Evolutionary conservation across 2,888 invertebrate genomes (phyloP).

Genomic region (Hyles lineata): DNA sequence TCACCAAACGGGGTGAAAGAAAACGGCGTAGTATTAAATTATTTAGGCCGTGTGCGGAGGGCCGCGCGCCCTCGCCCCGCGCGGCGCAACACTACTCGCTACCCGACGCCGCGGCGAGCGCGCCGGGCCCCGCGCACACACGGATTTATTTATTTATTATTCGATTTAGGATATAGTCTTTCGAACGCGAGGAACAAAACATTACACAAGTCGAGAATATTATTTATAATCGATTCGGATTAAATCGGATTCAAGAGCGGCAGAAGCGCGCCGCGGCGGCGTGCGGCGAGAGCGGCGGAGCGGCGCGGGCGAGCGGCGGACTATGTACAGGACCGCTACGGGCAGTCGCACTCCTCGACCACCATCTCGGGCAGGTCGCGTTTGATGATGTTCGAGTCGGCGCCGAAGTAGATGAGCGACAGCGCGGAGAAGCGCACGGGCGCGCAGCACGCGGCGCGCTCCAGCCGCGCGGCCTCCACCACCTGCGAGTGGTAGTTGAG

Average conservation of each 20-base stretch:
- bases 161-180: constrained; percentile 84
- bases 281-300: constrained; percentile 53
- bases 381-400: constrained; percentile 95
- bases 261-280: constrained; percentile 72
- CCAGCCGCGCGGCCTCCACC: constrained; percentile 94
- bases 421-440: constrained; percentile 96
- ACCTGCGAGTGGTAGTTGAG: constrained; percentile 96
- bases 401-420: constrained; percentile 96
- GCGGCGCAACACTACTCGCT: constrained; percentile 9
- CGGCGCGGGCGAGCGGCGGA: constrained; percentile 54
- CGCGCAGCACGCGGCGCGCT: constrained; percentile 96
- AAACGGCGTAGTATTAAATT: constrained; percentile 84
- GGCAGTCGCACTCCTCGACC: constrained; percentile 97
- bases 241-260: constrained; percentile 80
- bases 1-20: constrained; percentile 85
- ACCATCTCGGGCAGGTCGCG: constrained; percentile 98
- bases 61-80: constrained; percentile 52
- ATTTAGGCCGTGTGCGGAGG: constrained; percentile 68
- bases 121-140: constrained; percentile 57
- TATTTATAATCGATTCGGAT: constrained; percentile 83
- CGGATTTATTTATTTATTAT: constrained; percentile 68
- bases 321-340: constrained; percentile 85
- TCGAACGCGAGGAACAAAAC: constrained; percentile 85
- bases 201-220: constrained; percentile 84
- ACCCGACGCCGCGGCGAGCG: constrained; percentile 47